These are phyloP conservation scores for Cairina moschata DNA, from an alignment of 2,113 vertebrate genomes.

Conservation along the genomic window DNA sequence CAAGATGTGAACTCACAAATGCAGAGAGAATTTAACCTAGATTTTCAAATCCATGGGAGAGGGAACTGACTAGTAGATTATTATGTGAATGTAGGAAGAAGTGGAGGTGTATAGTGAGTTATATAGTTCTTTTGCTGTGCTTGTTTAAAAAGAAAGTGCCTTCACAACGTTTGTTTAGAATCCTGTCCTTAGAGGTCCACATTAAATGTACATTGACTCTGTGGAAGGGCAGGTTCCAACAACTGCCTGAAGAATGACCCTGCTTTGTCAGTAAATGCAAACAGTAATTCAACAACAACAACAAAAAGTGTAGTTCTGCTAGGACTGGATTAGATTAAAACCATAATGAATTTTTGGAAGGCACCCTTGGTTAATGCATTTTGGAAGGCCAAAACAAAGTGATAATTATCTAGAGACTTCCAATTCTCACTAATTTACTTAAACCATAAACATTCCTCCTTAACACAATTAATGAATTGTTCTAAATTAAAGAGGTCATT, in stretches of 20 bases:
- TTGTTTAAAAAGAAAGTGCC: not conserved
- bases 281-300: constrained; percentile 66
- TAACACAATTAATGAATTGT: constrained; percentile 29
- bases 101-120: not conserved
- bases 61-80: not conserved
- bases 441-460: constrained; percentile 33
- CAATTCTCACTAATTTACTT: constrained; percentile 42
- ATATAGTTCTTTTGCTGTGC: not conserved
- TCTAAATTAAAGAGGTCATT: constrained; percentile 37
- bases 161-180: not conserved
- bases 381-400: constrained; percentile 59
- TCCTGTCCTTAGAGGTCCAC: not conserved
- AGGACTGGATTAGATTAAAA: constrained; percentile 71
- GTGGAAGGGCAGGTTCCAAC: constrained; percentile 38
- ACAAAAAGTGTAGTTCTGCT: constrained; percentile 52
- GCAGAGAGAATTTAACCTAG: not conserved
- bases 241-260: constrained; percentile 44
- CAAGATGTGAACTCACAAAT: not conserved
- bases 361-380: not conserved
- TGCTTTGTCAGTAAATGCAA: constrained; percentile 62
- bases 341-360: constrained; percentile 40
- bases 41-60: not conserved
- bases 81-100: not conserved
- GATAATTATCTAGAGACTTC: constrained; percentile 49
- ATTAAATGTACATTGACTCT: not conserved